Evolutionary conservation across 2,113 vertebrate species (phyloP).

Genomic region (Dicaeum eximium): DNA sequence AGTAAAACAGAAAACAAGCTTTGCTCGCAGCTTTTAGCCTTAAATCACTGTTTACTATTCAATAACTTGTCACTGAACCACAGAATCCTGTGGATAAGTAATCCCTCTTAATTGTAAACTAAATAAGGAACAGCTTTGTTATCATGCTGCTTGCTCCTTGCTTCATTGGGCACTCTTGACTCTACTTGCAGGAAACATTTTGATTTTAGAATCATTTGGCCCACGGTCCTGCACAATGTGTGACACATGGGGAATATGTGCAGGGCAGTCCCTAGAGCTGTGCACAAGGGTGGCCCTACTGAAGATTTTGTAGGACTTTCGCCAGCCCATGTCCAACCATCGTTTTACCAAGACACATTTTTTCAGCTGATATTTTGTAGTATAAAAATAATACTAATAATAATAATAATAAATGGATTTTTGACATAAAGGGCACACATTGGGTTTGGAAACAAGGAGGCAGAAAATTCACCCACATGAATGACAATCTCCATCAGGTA

Average conservation of each 20-base stretch:
- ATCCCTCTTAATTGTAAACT: background rate
- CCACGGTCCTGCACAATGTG: rapidly evolving
- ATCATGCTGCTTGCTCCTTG: background rate
- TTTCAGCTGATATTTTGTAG: background rate
- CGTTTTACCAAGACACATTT: rapidly evolving
- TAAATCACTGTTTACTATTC: background rate
- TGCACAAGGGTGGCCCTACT: background rate
- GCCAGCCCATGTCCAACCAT: rapidly evolving
- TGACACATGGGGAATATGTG: rapidly evolving
- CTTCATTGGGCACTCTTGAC: background rate
- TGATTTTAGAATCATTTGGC: background rate
- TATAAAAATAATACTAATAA: background rate
- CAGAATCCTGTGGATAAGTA: background rate
- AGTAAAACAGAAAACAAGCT: background rate
- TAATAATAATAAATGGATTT: background rate
- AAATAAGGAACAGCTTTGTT: background rate
- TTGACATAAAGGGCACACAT: background rate
- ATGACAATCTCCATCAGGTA: background rate
- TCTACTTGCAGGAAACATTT: background rate
- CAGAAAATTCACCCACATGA: background rate
- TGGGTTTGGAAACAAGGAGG: background rate
- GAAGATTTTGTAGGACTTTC: background rate
- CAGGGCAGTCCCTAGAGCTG: background rate
- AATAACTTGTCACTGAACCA: background rate
- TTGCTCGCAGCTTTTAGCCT: background rate